These are phyloP conservation scores for Carlito syrichta DNA, from an alignment of 2,113 vertebrate genomes.

Conservation along the genomic window DNA sequence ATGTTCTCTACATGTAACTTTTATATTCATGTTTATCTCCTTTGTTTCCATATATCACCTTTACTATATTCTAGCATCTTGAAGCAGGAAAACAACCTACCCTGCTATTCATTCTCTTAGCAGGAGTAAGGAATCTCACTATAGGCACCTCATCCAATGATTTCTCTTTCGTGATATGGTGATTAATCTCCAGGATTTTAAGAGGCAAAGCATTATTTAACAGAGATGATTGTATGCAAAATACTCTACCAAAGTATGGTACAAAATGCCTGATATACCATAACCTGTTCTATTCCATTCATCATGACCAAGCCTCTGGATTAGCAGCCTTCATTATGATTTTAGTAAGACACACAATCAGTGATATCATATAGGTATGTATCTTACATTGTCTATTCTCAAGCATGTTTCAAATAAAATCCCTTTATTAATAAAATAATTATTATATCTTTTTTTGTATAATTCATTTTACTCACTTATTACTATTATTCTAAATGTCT, in stretches of 20 bases:
- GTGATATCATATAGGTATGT: neutral
- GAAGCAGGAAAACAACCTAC: constrained; percentile 27
- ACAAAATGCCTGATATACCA: neutral
- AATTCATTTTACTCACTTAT: neutral
- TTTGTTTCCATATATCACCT: neutral
- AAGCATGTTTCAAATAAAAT: constrained; percentile 30
- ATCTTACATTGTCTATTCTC: neutral
- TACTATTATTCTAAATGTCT: constrained; percentile 19
- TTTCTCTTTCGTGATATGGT: neutral
- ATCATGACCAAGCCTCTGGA: neutral
- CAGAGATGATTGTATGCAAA: neutral
- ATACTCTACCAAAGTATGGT: neutral
- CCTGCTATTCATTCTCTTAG: neutral
- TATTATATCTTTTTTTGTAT: neutral
- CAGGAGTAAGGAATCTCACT: neutral
- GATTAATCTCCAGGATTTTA: neutral
- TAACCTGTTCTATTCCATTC: neutral
- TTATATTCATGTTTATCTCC: neutral
- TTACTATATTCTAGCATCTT: constrained; percentile 3
- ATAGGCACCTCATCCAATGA: neutral
- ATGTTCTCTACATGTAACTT: neutral
- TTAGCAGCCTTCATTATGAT: neutral
- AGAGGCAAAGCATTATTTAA: constrained; percentile 40
- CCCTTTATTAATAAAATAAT: neutral
- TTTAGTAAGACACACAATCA: neutral